These are phyloP conservation scores for Penaeus japonicus DNA, from an alignment of 1,140 invertebrate species.

Conservation along the genomic window DNA sequence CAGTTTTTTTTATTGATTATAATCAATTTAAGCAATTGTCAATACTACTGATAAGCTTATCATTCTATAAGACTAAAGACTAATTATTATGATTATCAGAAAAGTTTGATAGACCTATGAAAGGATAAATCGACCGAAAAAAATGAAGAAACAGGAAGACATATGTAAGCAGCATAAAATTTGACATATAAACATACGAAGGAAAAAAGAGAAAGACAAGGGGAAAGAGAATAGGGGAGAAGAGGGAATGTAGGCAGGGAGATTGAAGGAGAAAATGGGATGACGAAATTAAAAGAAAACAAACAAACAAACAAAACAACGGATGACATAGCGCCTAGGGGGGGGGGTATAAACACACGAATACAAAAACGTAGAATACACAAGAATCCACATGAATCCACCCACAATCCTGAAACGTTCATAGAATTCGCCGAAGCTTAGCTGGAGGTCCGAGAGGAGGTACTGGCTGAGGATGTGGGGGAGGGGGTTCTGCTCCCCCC, in stretches of 20 bases:
- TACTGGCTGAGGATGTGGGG: slow-evolving; percentile 21
- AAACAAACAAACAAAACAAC: not conserved
- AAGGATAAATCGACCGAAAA: too few species aligned
- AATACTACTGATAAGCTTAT: too few species aligned
- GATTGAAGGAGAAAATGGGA: not conserved
- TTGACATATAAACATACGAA: not conserved
- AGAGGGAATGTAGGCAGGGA: not conserved
- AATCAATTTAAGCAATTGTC: too few species aligned
- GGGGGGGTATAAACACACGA: too few species aligned
- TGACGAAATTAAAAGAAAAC: not conserved
- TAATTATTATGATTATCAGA: too few species aligned
- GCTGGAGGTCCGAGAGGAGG: slow-evolving; percentile 23
- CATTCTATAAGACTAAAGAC: too few species aligned
- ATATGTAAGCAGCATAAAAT: not conserved
- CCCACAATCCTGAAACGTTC: slow-evolving; percentile 27
- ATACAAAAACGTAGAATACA: too few species aligned
- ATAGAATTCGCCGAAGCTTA: not conserved
- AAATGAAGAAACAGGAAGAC: not conserved
- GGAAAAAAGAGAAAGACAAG: not conserved
- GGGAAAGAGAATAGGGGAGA: too few species aligned
- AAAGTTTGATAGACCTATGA: too few species aligned
- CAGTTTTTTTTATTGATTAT: too few species aligned
- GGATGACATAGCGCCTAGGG: not conserved
- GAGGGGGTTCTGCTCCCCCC: slow-evolving; percentile 25
- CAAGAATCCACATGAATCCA: not conserved